These are phyloP conservation scores for Galago senegalensis DNA, from an alignment of 2,797 vertebrate genomes.

Conservation along the genomic window DNA sequence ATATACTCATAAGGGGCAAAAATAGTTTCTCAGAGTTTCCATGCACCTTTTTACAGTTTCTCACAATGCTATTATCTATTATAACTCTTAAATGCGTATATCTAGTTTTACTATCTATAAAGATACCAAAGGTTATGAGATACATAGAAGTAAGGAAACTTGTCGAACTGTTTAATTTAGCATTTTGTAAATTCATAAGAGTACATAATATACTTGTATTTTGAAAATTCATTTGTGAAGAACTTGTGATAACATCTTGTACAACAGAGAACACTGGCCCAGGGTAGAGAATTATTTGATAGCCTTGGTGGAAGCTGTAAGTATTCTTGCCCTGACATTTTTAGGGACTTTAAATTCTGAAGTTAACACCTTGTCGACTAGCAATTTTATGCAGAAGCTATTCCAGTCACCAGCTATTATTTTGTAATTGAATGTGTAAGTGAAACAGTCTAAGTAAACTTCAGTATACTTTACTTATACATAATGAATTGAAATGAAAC, in stretches of 20 bases:
- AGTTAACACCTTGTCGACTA: neutral
- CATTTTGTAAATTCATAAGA: constrained; percentile 45
- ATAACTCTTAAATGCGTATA: constrained; percentile 27
- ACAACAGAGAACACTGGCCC: neutral
- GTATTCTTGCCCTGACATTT: neutral
- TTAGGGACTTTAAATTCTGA: constrained; percentile 30
- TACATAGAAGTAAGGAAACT: neutral
- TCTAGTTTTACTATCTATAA: neutral
- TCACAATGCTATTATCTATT: neutral
- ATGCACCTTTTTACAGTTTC: constrained; percentile 17
- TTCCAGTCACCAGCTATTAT: too few species aligned
- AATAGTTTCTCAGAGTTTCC: neutral
- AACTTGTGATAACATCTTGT: neutral
- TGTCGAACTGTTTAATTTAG: constrained; percentile 16
- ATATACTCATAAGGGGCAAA: neutral
- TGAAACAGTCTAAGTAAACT: too few species aligned
- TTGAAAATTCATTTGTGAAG: constrained; percentile 48
- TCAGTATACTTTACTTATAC: too few species aligned
- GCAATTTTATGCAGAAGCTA: too few species aligned
- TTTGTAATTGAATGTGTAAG: too few species aligned
- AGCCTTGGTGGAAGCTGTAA: neutral
- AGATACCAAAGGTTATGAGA: constrained; percentile 22
- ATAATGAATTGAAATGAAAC: too few species aligned
- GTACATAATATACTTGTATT: constrained; percentile 8
- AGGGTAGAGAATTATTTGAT: neutral